Percentiles rank a stretch among this genome's conserved stretches.
These are phyloP conservation scores for Tretioscincus oriximinensis DNA, from an alignment of 2,113 vertebrate species.

Conservation along the genomic window DNA sequence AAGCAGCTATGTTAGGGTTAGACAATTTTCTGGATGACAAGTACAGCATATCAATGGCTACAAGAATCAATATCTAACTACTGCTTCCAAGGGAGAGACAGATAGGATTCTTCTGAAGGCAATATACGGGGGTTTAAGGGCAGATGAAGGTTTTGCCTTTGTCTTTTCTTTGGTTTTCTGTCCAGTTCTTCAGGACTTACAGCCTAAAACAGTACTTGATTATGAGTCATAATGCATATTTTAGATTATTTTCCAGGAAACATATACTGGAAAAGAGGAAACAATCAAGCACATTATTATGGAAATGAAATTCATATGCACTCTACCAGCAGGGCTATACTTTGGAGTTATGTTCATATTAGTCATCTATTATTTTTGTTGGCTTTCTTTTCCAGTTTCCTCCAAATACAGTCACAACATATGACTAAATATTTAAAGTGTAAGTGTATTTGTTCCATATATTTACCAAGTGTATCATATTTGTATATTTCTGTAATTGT, in stretches of 20 bases:
- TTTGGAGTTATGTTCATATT: not conserved
- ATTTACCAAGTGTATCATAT: no score
- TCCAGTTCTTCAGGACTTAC: not conserved
- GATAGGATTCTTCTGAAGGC: no score
- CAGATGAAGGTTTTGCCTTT: no score
- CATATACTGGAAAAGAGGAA: rapidly evolving
- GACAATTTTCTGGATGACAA: no score
- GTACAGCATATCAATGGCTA: not conserved
- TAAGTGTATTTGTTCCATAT: no score
- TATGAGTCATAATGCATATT: not conserved
- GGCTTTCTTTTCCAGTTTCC: slow-evolving; percentile 24
- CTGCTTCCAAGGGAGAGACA: no score
- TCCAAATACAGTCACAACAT: not conserved
- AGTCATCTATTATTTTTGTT: not conserved
- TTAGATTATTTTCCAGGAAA: not conserved
- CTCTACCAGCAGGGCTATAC: not conserved
- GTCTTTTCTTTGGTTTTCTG: no score
- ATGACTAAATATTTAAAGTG: no score
- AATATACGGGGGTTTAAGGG: no score
- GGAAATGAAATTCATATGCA: not conserved
- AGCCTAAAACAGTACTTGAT: not conserved
- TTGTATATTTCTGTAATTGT: no score
- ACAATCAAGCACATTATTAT: not conserved
- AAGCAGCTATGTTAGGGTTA: no score
- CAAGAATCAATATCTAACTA: no score